A percentile compares a stretch with the other conserved stretches of the same genome.
Evolutionary conservation across 2,113 vertebrate species (phyloP).

Genomic region (Monarcha castaneiventris): DNA sequence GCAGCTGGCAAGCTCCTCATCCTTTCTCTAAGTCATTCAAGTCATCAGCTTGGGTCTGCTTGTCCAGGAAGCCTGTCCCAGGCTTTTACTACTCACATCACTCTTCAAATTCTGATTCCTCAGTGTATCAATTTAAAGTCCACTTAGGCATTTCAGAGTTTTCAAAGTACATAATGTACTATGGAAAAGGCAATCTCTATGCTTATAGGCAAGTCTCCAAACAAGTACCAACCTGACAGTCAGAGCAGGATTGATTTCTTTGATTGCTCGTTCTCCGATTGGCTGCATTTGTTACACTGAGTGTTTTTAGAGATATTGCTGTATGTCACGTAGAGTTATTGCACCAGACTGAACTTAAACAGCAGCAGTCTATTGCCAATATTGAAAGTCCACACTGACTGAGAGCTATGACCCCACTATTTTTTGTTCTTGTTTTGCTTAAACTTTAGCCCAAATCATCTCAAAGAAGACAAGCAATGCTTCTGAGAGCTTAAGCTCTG

Average conservation of each 20-base stretch:
- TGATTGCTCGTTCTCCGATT: background rate
- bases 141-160: background rate
- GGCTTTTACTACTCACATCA: background rate
- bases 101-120: background rate
- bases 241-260: background rate
- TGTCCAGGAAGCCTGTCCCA: background rate
- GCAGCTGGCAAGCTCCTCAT: background rate
- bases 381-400: background rate
- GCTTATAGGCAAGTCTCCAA: background rate
- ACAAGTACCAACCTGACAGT: background rate
- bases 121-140: background rate
- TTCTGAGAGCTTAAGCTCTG: background rate
- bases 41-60: background rate
- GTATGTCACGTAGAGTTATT: background rate
- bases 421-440: background rate
- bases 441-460: background rate
- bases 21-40: background rate
- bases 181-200: background rate
- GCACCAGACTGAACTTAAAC: slow-evolving; percentile 8
- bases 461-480: background rate
- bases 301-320: background rate
- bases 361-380: background rate
- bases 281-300: background rate
- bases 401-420: background rate
- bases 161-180: background rate